These are phyloP conservation scores for Drosophila leontia DNA, from an alignment of 1,140 invertebrate genomes.

Conservation along the genomic window DNA sequence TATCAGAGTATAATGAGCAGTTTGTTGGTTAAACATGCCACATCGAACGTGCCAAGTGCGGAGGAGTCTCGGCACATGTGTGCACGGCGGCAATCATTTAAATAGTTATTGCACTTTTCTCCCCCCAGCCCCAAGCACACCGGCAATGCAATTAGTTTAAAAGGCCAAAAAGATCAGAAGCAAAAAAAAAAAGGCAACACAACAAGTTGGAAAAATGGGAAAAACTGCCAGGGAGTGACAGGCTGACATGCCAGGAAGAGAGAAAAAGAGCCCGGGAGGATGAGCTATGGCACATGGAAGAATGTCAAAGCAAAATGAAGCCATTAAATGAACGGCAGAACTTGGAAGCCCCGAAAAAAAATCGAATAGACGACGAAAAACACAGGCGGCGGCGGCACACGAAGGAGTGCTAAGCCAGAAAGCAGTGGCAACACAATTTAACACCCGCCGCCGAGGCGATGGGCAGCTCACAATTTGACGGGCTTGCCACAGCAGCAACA, in stretches of 20 bases:
- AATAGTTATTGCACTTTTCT: conserved; percentile 80
- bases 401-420: conserved; percentile 53
- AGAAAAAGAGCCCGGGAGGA: background rate
- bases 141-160: conserved; percentile 81
- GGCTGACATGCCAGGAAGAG: conserved; percentile 57
- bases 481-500: conserved; percentile 46
- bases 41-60: conserved; percentile 32
- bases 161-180: conserved; percentile 64
- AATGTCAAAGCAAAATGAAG: conserved; percentile 82
- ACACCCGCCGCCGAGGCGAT: conserved; percentile 54
- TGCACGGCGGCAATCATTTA: conserved; percentile 68
- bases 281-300: conserved; percentile 59
- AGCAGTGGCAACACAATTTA: conserved; percentile 71
- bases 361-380: conserved; percentile 31
- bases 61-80: conserved; percentile 33
- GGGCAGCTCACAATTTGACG: conserved; percentile 62
- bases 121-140: conserved; percentile 44
- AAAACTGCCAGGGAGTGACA: conserved; percentile 47
- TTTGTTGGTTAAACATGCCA: conserved; percentile 22
- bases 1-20: conserved; percentile 26
- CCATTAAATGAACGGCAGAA: conserved; percentile 80
- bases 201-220: conserved; percentile 10
- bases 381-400: conserved; percentile 4
- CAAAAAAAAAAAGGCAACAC: background rate
- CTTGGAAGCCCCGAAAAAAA: conserved; percentile 52